phyloP scores from a whole-genome alignment of 2,113 vertebrate species.

The Salvelinus alpinus region DNA sequence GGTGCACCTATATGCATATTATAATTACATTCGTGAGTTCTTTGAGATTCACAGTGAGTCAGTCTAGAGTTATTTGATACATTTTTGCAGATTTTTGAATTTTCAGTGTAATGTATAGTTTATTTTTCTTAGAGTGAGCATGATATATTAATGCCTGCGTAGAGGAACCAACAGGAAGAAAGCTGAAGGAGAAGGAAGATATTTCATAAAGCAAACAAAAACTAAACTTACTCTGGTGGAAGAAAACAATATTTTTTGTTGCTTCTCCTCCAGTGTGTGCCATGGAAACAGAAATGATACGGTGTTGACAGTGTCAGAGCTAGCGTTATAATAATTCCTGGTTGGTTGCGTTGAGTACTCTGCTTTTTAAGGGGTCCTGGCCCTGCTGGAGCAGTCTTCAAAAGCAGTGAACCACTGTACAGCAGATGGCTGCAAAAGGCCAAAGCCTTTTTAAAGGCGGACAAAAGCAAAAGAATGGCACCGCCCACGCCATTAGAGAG shows the following conservation, averaged over 20 bases:
- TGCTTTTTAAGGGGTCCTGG: slow-evolving; percentile 48
- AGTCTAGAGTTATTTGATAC: too few relatives aligned
- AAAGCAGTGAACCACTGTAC: slow-evolving; percentile 42
- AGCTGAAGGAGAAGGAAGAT: slow-evolving; percentile 21
- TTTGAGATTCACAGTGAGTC: too few relatives aligned
- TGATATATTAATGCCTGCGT: not conserved
- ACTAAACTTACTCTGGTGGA: not conserved
- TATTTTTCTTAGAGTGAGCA: not conserved
- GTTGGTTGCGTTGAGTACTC: slow-evolving; percentile 48
- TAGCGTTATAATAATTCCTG: slow-evolving; percentile 45
- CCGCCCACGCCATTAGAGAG: slow-evolving; percentile 25
- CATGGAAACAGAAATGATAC: slow-evolving; percentile 64
- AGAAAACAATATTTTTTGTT: slow-evolving; percentile 50
- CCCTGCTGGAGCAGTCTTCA: slow-evolving; percentile 49
- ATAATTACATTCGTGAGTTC: too few relatives aligned
- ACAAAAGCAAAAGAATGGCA: slow-evolving; percentile 18
- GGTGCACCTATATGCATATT: too few relatives aligned
- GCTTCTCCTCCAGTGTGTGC: slow-evolving; percentile 59
- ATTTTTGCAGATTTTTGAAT: too few relatives aligned
- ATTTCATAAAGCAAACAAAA: not conserved
- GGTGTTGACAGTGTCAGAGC: slow-evolving; percentile 54
- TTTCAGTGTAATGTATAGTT: too few relatives aligned
- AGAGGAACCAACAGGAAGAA: not conserved
- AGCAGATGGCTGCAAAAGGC: slow-evolving; percentile 34
- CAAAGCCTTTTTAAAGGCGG: slow-evolving; percentile 8